Percentiles rank a stretch among this genome's conserved stretches.
Conservation (phyloP, 2,113 vertebrate genomes). For the Nyctereutes procyonoides region DNA sequence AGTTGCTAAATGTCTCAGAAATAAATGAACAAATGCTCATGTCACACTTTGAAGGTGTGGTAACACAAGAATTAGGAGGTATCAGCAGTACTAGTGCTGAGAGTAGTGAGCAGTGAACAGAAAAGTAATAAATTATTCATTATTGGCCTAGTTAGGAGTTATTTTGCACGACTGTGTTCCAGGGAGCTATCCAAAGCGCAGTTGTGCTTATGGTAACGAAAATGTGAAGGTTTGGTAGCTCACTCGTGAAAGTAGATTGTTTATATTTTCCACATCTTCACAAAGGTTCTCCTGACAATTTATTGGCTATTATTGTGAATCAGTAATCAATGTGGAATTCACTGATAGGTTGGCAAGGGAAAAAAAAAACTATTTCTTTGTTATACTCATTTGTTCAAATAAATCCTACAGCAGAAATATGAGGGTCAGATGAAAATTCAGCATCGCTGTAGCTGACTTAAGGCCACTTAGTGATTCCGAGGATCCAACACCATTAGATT, state of each 20-base stretch:
- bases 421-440: neutral
- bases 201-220: neutral
- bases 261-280: neutral
- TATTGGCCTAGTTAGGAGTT: neutral
- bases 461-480: neutral
- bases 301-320: neutral
- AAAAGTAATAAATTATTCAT: neutral
- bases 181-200: neutral
- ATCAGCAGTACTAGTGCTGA: neutral
- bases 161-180: neutral
- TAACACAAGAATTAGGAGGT: neutral
- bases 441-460: neutral
- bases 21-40: conserved; percentile 23
- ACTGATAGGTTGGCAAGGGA: neutral
- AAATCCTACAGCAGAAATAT: neutral
- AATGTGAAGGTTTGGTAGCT: neutral
- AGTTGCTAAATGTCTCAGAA: conserved; percentile 38
- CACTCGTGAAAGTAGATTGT: neutral
- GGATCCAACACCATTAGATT: neutral
- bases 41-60: neutral
- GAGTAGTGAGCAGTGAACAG: neutral
- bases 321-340: neutral
- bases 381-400: neutral
- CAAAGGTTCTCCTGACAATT: neutral
- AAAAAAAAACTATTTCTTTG: neutral